Base-by-base conservation (phyloP, 2,888 invertebrate species). In the Ectemnius cavifrons region DNA sequence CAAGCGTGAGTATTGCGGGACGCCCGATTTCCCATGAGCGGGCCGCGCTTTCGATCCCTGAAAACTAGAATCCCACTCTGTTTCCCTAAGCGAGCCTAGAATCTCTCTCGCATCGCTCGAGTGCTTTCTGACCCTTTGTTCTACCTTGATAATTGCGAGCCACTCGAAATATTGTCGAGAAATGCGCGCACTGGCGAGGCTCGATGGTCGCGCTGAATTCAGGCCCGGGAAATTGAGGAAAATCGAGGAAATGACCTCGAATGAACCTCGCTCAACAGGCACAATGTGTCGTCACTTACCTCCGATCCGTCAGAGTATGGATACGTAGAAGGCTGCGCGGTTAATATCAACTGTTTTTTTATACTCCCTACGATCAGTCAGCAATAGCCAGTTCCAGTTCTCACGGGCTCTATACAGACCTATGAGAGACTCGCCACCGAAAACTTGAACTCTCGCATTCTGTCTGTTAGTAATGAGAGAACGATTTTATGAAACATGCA, bases 1-100 rank as follows among this genome's bases (percentile, higher is more conserved):
- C 90, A 94, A 94, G 91, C 93, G 94, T 94, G 92, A 94, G 94
- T 94, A 91, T 78, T 64, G 18, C 23, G 47, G 60, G 63, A 52
- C 67, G 13, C 16, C 71, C 58, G 56, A 69, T 73, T 75, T 52
- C 27, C 49, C n/a, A 27, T 58, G 60, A 27, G 23, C n/a, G 47
- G 63, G 27, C 23, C 61, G 56, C 37, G 37, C 37, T 37, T 37
- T 37, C 8, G 11, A 71, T 67, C 69, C 59, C 67, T 28, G 23
- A 72, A 77, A 80, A 80, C 66, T 37, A 63, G 67, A 37, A 23
- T 47, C 28, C 28, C 63, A 37, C 23, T 69, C 68, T 70, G 81
- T 80, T 85, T 80, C 82, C 75, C 84, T 84, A 84, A 84, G 79
- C 82, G 78, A 82, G 81, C 69, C 81, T 85, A 85, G 82, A 75